Conservation (phyloP, 2,113 vertebrate genomes). For the Bubo bubo region DNA sequence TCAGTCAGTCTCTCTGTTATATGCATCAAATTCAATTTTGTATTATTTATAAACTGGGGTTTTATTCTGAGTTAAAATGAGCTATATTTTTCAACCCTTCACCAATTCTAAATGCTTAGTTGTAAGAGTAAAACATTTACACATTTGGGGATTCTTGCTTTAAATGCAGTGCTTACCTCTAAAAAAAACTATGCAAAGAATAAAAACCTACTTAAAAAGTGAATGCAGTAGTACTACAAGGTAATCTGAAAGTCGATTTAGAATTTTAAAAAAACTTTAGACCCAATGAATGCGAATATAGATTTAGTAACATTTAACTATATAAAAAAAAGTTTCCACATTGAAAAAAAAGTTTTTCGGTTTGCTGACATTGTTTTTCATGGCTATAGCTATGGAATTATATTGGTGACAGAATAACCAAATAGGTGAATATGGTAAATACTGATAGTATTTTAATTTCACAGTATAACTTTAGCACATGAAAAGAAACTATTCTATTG, state of each 20-base stretch:
- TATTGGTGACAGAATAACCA: conserved; percentile 33
- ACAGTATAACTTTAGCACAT: background rate
- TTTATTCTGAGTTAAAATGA: conserved; percentile 75
- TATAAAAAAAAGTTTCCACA: background rate
- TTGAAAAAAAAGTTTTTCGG: conserved; percentile 60
- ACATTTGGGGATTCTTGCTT: conserved; percentile 61
- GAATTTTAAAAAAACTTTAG: conserved; percentile 48
- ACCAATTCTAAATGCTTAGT: conserved; percentile 64
- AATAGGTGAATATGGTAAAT: conserved; percentile 37
- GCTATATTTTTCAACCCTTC: conserved; percentile 65
- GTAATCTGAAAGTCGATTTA: conserved; percentile 59
- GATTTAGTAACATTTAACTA: conserved; percentile 37
- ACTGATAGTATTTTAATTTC: background rate
- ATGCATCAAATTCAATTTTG: conserved; percentile 74
- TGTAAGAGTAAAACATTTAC: conserved; percentile 65
- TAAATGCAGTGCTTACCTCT: conserved; percentile 68
- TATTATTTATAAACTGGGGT: conserved; percentile 72
- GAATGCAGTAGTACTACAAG: conserved; percentile 76
- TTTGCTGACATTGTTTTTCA: conserved; percentile 79
- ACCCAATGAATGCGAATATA: conserved; percentile 68
- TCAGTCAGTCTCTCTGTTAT: conserved; percentile 79
- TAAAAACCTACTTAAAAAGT: conserved; percentile 66
- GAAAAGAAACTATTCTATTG: background rate
- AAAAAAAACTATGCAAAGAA: conserved; percentile 58
- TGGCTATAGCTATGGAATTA: background rate